Percentiles rank a stretch among this genome's conserved stretches.
phyloP scores from a whole-genome alignment of 2,113 vertebrate genomes.

The Daubentonia madagascariensis region DNA sequence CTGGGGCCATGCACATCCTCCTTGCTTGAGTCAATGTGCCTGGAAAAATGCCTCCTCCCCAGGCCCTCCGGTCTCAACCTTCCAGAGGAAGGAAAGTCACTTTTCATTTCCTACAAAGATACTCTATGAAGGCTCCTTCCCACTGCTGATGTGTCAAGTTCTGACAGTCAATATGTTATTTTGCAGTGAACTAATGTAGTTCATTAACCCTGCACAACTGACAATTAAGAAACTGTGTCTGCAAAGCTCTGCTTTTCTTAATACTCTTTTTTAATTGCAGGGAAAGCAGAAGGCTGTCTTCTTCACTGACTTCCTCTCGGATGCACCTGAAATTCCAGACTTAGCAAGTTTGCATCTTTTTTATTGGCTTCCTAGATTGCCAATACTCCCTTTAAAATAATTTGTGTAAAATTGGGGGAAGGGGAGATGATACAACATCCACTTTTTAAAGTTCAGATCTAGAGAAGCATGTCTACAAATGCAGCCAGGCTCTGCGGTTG shows the following conservation, averaged over 20 bases:
- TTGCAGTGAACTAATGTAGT: not conserved
- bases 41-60: not conserved
- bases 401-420: not conserved
- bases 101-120: not conserved
- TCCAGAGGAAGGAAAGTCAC: not conserved
- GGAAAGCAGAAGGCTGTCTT: conserved; percentile 10
- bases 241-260: not conserved
- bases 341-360: conserved; percentile 27
- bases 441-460: not conserved
- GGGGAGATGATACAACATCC: accelerated
- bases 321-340: not conserved
- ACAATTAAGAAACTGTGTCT: conserved; percentile 49
- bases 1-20: accelerated
- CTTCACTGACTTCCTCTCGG: conserved; percentile 22
- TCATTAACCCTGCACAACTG: conserved; percentile 63
- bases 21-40: no score
- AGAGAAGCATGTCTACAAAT: not conserved
- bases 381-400: not conserved
- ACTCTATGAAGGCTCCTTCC: not conserved
- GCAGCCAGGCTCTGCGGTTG: accelerated
- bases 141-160: accelerated
- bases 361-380: conserved; percentile 28
- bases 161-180: not conserved
- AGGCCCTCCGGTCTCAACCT: not conserved
- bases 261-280: conserved; percentile 52